Evolutionary conservation across 2,113 vertebrate species (phyloP), one percentile per base, ranked within the genome.

Genomic region (Odocoileus virginianus): DNA sequence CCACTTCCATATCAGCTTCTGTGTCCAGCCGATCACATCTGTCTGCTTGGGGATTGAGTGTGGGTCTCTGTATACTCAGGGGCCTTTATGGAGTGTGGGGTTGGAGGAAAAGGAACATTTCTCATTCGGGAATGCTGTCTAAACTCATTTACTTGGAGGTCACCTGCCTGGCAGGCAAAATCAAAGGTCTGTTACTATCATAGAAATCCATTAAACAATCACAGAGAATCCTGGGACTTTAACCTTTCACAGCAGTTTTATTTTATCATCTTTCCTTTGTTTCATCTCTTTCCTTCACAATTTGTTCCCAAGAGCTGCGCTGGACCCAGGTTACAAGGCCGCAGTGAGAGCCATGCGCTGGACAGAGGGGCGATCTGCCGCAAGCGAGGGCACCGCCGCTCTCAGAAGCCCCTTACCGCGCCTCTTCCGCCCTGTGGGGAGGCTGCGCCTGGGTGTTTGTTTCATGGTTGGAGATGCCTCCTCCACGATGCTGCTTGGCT

Each of bases 101-200:
- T 3, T 79, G 60, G 23, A 14, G 2, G 0, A 10, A 92, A 83
- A 50, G 87, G 54, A 78, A 83, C 43, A 47, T 88, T 94, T 93
- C 87, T 97, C 95, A 87, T 95, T 92, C 85, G 93, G 91, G 92
- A 95, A 92, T 47, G 25, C 87, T 27, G 81, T 94, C 91, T 95
- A 92, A 96, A 86, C 89, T 92, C 96, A 98, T 97, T 98, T 96
- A 89, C 83, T 67, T 85, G 94, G 94, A 89, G 96, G 95, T 97
- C 94, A 79, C 90, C 92, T 89, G 97, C 98, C 95, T 84, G 40
- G 96, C 86, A 95, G 97, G 97, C 91, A 98, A 90, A 95, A 97
- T 87, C 97, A 95, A 94, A 98, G 98, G 87, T 97, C 97, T 98
- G 95, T 97, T 97, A 94, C 78, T 90, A 86, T 97, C 96, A 91